Base-by-base conservation (phyloP, 2,888 invertebrate genomes). In the Eupsilia transversa region DNA sequence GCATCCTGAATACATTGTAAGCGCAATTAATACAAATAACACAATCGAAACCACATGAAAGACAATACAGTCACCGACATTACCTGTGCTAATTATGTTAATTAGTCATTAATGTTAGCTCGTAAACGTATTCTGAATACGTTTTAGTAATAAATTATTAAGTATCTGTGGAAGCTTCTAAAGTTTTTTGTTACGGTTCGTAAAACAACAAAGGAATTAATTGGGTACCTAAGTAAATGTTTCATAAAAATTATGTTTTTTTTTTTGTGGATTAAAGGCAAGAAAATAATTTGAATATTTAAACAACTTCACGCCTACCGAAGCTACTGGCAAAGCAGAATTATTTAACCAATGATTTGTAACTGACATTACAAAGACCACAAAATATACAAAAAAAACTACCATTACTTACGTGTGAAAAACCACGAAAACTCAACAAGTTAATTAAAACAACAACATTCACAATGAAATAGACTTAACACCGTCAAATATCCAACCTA, bases 401-500 rank as follows among this genome's bases (percentile, higher is more conserved):
- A 35, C 3, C 14, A 56, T 3, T 60, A 82, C 82, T 82, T 73
- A 82, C 82, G n/a, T 76, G 49, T 23, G 3, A 33, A 14, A 49
- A 41, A n/a, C 6, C 70, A 64, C 61, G 23, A 67, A 73, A 84
- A 76, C 46, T 72, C 69, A 81, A 70, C 66, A 82, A 80, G 70
- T 72, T 46, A 72, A 80, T 82, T 77, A 79, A 27, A 33, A 80
- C 23, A 65, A 49, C 54, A 63, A 77, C 43, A 81, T 74, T 85
- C 74, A 87, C 72, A 84, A 72, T 38, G 46, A 49, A 83, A 87
- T 60, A 75, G 71, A 80, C 80, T 69, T 65, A 77, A 77, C 79
- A 78, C 70, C 80, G 85, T 87, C 82, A 83, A 88, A 89, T 87
- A 87, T 84, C 83, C 83, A 83, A 85, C 85, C 87, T 89, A 90